Percentiles rank a stretch among this genome's conserved stretches.
Conservation (phyloP, 37 sponge, comb jelly and placozoan species). For the Tethya wilhelma region DNA sequence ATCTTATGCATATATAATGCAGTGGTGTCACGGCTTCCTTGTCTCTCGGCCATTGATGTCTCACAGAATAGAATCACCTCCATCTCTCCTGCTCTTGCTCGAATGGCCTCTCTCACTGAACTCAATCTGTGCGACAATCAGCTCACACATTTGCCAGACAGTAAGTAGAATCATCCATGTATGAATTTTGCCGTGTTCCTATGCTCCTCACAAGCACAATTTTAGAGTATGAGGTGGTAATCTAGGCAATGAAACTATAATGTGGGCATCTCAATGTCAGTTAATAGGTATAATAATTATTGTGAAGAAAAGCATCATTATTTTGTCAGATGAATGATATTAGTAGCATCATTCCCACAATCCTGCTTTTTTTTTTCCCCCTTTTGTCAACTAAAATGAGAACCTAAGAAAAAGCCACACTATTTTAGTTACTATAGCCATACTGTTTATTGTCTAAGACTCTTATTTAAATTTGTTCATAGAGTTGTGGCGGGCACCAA, state of each 20-base stretch:
- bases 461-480: not conserved
- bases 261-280: too few species aligned
- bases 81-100: slow-evolving; percentile 5
- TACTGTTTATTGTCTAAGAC: too few species aligned
- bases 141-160: slow-evolving; percentile 12
- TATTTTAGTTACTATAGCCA: too few species aligned
- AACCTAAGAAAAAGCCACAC: too few species aligned
- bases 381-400: not conserved
- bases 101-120: slow-evolving; percentile 2
- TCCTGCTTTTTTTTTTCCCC: not conserved
- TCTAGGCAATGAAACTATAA: too few species aligned
- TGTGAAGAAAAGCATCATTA: too few species aligned
- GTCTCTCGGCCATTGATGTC: slow-evolving; percentile 7
- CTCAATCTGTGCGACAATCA: slow-evolving; percentile 26
- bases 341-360: not conserved
- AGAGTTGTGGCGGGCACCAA: slow-evolving; percentile 14
- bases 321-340: too few species aligned
- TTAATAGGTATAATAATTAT: too few species aligned
- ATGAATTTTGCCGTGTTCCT: not conserved
- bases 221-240: too few species aligned
- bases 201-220: too few species aligned
- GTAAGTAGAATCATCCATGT: not conserved
- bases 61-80: slow-evolving; percentile 16
- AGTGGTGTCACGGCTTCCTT: slow-evolving; percentile 16
- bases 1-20: too few species aligned